Base-by-base conservation (phyloP, 2,797 vertebrate species). In the Brachymystax lenok region DNA sequence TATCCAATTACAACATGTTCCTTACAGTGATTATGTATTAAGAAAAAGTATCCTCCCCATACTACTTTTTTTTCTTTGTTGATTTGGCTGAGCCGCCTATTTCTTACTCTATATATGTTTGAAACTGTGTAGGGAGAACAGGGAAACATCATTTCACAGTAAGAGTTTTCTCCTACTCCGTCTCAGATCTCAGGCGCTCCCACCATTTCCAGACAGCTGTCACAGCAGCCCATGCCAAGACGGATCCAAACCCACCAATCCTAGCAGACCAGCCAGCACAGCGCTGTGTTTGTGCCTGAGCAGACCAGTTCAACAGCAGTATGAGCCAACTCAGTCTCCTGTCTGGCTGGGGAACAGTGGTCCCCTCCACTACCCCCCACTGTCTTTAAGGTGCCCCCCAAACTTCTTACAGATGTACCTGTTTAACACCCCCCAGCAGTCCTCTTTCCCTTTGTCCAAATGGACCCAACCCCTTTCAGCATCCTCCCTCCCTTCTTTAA, bases 161-260 rank as follows among this genome's bases (percentile, higher is more conserved):
- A 82, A 89, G 89, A 87, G 85, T 30, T 79, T 79, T 78, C 77
- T 85, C 77, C 82, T 35, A 51, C 83, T 82, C 74, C 40, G 74
- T 79, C 71, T 87, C 84, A 73, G 87, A 82, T 91, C 88, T 90
- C 86, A 59, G 84, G 88, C 91, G 87, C 84, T 88, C 88, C 88
- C 87, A 89, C 90, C 90, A 89, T 92, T 92, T 93, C 90, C 90
- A 91, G 92, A 92, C 93, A 93, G 90, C 93, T 93, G 93, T 90
- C 88, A 50, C 86, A 1, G 1, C 78, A 79, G 80, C 78, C 81
- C 6, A 24, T 90, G 93, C 93, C 91, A 93, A 87, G 82, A 80
- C 88, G 84, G 79, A 89, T 88, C 89, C 85, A 88, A 80, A 84
- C 85, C 86, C 81, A 84, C 90, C 91, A 91, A 89, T 92, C 28